Evolutionary conservation across 1,140 invertebrate genomes (phyloP).

Genomic region (Drosophila prosaltans): DNA sequence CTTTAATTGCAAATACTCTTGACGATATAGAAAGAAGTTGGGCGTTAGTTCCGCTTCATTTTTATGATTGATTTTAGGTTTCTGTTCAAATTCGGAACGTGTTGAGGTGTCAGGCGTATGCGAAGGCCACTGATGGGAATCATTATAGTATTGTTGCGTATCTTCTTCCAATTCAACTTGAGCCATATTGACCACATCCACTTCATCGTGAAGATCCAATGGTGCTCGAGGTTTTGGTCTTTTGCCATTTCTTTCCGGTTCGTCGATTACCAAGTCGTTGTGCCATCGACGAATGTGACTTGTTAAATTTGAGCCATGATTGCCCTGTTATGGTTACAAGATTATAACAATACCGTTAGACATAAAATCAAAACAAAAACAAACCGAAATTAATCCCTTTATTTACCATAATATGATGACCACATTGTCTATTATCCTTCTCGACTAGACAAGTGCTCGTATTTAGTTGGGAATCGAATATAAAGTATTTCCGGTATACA

Average conservation of each 20-base stretch:
- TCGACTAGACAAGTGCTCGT: conserved; percentile 4
- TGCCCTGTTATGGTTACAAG: background rate
- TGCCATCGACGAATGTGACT: conserved; percentile 3
- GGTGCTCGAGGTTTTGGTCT: background rate
- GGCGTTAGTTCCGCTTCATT: conserved; percentile 3
- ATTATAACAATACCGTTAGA: too few relatives aligned
- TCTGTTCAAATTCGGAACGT: conserved; percentile 6
- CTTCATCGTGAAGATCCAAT: background rate
- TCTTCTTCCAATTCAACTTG: conserved; percentile 3
- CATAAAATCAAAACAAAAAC: too few relatives aligned
- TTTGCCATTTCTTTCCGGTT: conserved; percentile 1
- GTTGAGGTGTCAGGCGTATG: conserved; percentile 10
- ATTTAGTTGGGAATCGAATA: background rate
- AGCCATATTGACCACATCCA: conserved; percentile 4
- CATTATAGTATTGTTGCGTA: background rate
- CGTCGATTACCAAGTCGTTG: background rate
- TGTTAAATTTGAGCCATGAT: conserved; percentile 1
- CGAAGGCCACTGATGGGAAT: conserved; percentile 1
- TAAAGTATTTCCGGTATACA: conserved; percentile 7
- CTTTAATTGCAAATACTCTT: conserved; percentile 14
- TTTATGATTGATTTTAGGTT: background rate
- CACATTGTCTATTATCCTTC: conserved; percentile 5
- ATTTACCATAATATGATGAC: conserved; percentile 8
- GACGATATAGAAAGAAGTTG: background rate
- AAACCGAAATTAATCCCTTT: background rate